Evolutionary conservation across 2,797 vertebrate species (phyloP).

Genomic region (Sebastiscus albofasciatus): DNA sequence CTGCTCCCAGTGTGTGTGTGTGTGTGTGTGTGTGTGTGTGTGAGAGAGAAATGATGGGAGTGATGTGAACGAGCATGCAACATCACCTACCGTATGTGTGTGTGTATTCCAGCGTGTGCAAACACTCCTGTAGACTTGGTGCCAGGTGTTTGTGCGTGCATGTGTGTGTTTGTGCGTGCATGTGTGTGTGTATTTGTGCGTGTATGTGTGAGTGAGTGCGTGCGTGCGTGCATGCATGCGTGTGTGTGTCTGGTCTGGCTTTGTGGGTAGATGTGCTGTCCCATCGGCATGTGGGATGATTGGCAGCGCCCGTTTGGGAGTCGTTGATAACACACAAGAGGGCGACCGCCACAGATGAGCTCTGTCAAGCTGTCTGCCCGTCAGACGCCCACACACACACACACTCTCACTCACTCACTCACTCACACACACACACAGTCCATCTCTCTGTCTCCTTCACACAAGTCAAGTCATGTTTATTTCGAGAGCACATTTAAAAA

Average conservation of each 20-base stretch:
- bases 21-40: conserved; percentile 1
- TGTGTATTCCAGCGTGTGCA: neutral
- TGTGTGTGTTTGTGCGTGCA: conserved; percentile 11
- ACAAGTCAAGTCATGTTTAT: neutral
- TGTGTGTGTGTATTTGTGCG: conserved; percentile 19
- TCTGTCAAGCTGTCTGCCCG: conserved; percentile 64
- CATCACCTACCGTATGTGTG: neutral
- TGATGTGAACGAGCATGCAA: neutral
- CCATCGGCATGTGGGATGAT: conserved; percentile 58
- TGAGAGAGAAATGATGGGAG: conserved; percentile 4
- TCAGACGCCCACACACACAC: conserved; percentile 30
- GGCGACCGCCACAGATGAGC: conserved; percentile 66
- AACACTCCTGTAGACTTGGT: neutral
- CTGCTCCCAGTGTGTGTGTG: conserved; percentile 8
- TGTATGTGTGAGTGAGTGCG: conserved; percentile 3
- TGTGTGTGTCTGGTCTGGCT: conserved; percentile 14
- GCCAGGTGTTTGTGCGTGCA: neutral
- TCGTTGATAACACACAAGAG: conserved; percentile 73
- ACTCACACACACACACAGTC: conserved; percentile 11
- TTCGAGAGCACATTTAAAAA: neutral
- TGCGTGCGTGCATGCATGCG: conserved; percentile 4
- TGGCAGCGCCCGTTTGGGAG: conserved; percentile 74
- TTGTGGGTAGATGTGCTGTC: conserved; percentile 33
- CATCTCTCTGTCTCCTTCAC: neutral
- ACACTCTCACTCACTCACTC: neutral